These are phyloP conservation scores for Tokudaia muenninki DNA, from an alignment of 2,797 vertebrate species.

Conservation along the genomic window DNA sequence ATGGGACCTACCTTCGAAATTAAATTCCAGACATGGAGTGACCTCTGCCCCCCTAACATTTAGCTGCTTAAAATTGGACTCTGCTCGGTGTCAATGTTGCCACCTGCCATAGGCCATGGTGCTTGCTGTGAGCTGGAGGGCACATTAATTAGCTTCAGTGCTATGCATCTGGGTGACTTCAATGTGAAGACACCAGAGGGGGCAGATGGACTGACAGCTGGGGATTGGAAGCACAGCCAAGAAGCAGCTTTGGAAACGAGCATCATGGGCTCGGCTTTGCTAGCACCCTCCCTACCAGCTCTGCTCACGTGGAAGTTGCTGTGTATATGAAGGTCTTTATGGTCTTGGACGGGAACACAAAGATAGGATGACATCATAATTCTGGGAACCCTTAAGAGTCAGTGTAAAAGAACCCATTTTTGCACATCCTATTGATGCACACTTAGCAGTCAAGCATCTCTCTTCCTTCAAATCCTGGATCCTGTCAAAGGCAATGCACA, in stretches of 20 bases:
- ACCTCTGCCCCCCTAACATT: neutral
- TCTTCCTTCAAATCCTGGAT: slow-evolving; percentile 68
- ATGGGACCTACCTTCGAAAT: neutral
- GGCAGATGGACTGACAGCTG: neutral
- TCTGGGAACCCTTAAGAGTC: slow-evolving; percentile 35
- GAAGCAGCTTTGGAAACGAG: slow-evolving; percentile 25
- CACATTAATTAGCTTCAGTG: neutral
- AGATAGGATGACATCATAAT: slow-evolving; percentile 46
- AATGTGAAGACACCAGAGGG: slow-evolving; percentile 12
- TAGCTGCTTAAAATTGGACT: neutral
- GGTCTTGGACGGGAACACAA: slow-evolving; percentile 69
- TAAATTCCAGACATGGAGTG: neutral
- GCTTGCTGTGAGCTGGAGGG: neutral
- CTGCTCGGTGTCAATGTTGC: neutral
- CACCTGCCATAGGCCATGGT: neutral
- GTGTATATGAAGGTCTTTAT: slow-evolving; percentile 47
- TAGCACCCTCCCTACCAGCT: slow-evolving; percentile 5
- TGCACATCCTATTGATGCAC: slow-evolving; percentile 47
- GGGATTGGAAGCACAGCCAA: slow-evolving; percentile 24
- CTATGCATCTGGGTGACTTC: neutral
- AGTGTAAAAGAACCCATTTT: slow-evolving; percentile 57
- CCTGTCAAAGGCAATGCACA: neutral
- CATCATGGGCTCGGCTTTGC: slow-evolving; percentile 59
- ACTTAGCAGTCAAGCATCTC: slow-evolving; percentile 61
- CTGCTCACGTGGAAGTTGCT: slow-evolving; percentile 63